These are phyloP conservation scores for Pediacus dermestoides DNA, from an alignment of 2,888 invertebrate genomes.

Conservation along the genomic window DNA sequence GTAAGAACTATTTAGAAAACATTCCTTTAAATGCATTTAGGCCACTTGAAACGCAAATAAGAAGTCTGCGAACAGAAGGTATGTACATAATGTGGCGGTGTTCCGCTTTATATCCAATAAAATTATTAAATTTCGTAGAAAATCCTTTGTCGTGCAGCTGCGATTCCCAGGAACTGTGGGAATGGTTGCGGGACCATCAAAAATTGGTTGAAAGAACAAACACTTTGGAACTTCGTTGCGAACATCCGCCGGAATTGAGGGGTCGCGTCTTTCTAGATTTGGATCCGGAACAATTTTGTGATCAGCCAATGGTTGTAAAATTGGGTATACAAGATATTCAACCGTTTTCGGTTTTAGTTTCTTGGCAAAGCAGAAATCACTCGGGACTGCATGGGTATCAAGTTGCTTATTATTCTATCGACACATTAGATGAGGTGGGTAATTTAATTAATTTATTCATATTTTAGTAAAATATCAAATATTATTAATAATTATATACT, in stretches of 20 bases:
- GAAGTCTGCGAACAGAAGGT: constrained; percentile 78
- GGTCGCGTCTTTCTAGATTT: constrained; percentile 73
- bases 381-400: constrained; percentile 80
- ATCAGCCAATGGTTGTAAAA: constrained; percentile 76
- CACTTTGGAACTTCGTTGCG: constrained; percentile 68
- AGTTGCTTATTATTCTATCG: constrained; percentile 76
- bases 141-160: constrained; percentile 89
- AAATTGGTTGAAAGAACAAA: constrained; percentile 62
- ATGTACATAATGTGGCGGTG: constrained; percentile 38
- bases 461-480: too few relatives aligned
- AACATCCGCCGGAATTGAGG: constrained; percentile 76
- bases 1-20: constrained; percentile 77
- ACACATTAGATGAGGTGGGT: constrained; percentile 57
- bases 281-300: constrained; percentile 78
- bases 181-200: constrained; percentile 86
- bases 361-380: constrained; percentile 87
- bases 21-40: constrained; percentile 74
- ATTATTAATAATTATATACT: too few relatives aligned
- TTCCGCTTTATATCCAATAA: neutral
- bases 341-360: constrained; percentile 79
- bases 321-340: constrained; percentile 85
- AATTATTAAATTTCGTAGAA: constrained; percentile 52
- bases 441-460: too few relatives aligned
- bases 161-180: constrained; percentile 86
- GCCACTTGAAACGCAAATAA: constrained; percentile 78